Conservation (phyloP, 2,113 vertebrate species). For the Chlorodrepanis virens region DNA sequence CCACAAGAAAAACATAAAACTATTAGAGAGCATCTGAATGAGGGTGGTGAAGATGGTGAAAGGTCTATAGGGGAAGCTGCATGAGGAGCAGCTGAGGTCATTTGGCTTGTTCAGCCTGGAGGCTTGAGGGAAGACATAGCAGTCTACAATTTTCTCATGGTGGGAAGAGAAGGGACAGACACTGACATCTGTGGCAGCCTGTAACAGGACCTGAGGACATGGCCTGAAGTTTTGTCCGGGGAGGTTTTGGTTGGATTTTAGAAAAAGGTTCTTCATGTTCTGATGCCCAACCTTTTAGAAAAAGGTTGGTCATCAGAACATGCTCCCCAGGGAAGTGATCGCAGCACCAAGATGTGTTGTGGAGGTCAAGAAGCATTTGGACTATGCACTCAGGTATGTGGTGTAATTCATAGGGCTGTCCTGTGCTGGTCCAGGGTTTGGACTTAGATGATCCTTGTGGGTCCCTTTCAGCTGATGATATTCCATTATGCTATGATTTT, state of each 20-base stretch:
- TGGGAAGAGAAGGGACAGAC: not conserved
- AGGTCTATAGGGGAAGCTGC: not conserved
- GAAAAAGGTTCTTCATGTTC: not conserved
- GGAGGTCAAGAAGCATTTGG: not conserved
- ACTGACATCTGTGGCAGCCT: too few species aligned
- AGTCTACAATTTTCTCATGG: not conserved
- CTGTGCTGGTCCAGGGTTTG: not conserved
- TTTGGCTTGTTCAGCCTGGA: not conserved
- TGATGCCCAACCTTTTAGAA: too few species aligned
- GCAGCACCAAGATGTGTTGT: not conserved
- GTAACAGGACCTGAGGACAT: not conserved
- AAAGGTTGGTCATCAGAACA: not conserved
- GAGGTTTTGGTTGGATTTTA: not conserved
- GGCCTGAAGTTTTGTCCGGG: not conserved
- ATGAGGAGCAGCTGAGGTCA: rapidly evolving
- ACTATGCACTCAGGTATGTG: not conserved
- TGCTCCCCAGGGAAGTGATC: not conserved
- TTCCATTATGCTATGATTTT: not conserved
- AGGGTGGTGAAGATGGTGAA: not conserved
- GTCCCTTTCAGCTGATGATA: not conserved
- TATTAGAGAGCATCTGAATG: rapidly evolving
- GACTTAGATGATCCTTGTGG: not conserved
- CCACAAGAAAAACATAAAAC: not conserved
- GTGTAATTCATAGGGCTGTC: not conserved
- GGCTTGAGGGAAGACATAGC: not conserved